Percentiles rank a stretch among this genome's conserved stretches.
Evolutionary conservation across 2,113 vertebrate genomes (phyloP).

Genomic region (Opisthocomus hoazin): DNA sequence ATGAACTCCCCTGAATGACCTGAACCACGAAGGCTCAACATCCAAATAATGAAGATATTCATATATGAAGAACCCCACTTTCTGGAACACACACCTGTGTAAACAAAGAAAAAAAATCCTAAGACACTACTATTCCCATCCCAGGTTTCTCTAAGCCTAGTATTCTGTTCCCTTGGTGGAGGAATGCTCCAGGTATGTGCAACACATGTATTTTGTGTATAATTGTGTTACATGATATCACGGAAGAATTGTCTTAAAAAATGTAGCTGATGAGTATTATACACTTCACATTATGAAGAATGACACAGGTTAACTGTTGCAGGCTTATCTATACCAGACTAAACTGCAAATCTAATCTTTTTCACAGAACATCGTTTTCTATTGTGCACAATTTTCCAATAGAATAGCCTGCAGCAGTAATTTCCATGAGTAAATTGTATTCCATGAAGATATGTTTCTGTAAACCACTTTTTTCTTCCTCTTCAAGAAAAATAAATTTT

Average conservation of each 20-base stretch:
- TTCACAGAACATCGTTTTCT: background rate
- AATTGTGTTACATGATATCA: background rate
- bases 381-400: background rate
- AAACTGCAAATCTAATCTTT: background rate
- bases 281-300: background rate
- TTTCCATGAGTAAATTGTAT: background rate
- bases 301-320: background rate
- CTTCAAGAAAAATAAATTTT: slow-evolving; percentile 25
- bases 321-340: background rate
- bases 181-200: background rate
- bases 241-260: background rate
- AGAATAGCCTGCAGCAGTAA: background rate
- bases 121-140: background rate
- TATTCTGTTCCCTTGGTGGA: background rate
- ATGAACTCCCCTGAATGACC: background rate
- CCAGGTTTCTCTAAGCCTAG: background rate
- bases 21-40: background rate
- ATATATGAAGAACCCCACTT: background rate
- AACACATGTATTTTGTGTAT: background rate
- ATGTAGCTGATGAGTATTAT: background rate
- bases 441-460: background rate
- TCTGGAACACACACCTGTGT: background rate
- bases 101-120: background rate
- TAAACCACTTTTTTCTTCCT: background rate
- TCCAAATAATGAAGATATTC: background rate